Evolutionary conservation across 2,113 vertebrate species (phyloP).

Genomic region (Prionailurus viverrinus): DNA sequence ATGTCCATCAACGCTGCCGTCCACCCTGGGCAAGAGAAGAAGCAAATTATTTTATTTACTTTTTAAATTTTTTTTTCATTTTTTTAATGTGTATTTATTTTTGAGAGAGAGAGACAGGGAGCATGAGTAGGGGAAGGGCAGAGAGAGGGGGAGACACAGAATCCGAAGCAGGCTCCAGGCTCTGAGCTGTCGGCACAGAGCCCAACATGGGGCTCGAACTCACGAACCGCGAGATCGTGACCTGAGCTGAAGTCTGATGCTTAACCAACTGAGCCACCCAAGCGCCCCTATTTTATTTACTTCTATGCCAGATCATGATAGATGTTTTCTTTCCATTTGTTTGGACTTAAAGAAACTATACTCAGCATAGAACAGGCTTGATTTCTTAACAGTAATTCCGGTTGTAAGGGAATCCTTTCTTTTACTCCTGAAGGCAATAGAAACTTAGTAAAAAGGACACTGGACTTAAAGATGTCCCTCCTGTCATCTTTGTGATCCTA

Average conservation of each 20-base stretch:
- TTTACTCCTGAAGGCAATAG: neutral
- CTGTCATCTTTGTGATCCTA: neutral
- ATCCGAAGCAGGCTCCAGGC: no score
- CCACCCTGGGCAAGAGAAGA: neutral
- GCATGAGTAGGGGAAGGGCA: no score
- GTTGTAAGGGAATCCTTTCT: neutral
- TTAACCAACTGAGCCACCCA: no score
- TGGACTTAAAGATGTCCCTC: neutral
- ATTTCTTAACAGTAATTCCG: neutral
- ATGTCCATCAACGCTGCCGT: neutral
- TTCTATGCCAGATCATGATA: neutral
- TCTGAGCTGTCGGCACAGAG: no score
- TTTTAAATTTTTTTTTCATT: no score
- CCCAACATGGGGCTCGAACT: no score
- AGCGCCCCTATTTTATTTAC: neutral
- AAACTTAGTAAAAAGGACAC: neutral
- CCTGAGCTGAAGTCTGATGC: no score
- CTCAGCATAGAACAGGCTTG: neutral
- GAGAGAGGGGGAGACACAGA: no score
- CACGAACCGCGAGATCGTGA: accelerated
- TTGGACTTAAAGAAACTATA: neutral
- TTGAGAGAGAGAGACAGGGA: no score
- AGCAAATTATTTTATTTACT: neutral
- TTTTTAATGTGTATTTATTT: no score
- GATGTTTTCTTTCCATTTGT: neutral